phyloP scores from a whole-genome alignment of 2,113 vertebrate species.

The Thomomys bottae region DNA sequence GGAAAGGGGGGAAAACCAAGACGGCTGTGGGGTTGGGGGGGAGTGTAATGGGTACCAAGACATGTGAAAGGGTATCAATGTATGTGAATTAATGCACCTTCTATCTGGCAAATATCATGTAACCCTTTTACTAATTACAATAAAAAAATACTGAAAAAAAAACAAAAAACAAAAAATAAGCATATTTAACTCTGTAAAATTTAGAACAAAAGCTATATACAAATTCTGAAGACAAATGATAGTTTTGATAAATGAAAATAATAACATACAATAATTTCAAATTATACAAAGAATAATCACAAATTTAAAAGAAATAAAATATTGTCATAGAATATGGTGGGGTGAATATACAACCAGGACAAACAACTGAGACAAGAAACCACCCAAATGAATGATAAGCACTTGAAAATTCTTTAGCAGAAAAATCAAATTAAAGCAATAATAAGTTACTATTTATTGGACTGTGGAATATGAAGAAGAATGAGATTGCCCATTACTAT shows the following conservation, averaged over 20 bases:
- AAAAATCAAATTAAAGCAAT: conserved; percentile 27
- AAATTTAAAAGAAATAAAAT: conserved; percentile 42
- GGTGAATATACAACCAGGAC: background rate
- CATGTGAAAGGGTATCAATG: too few relatives aligned
- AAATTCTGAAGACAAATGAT: background rate
- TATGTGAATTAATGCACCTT: too few relatives aligned
- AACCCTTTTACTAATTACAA: too few relatives aligned
- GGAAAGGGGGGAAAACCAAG: too few relatives aligned
- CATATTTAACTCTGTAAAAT: conserved; percentile 5
- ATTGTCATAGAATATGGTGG: background rate
- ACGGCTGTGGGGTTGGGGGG: too few relatives aligned
- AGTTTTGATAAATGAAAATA: background rate
- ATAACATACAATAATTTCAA: background rate
- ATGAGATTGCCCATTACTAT: background rate
- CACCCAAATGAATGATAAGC: background rate
- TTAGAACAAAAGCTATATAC: conserved; percentile 24
- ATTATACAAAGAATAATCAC: conserved; percentile 15
- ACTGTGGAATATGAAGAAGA: conserved; percentile 40
- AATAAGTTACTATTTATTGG: conserved; percentile 14
- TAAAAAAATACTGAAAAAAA: too few relatives aligned
- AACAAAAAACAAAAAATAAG: background rate
- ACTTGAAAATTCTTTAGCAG: conserved; percentile 42
- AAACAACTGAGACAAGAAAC: conserved; percentile 14
- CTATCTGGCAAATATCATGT: too few relatives aligned
- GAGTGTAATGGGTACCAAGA: too few relatives aligned